Evolutionary conservation across 1,140 invertebrate species (phyloP).

Genomic region (Ridgeia piscesae): DNA sequence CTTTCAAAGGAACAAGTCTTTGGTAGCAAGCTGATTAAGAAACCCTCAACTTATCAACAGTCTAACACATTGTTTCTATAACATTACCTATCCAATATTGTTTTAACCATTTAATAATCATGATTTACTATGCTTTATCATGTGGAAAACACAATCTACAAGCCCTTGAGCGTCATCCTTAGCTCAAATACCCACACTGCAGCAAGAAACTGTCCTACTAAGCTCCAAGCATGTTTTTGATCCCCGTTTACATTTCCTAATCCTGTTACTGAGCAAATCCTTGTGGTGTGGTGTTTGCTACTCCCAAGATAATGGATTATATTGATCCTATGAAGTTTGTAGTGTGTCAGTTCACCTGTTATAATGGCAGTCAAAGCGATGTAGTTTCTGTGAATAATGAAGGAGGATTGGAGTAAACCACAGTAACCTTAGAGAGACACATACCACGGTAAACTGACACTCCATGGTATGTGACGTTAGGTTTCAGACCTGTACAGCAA

Average conservation of each 20-base stretch:
- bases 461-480: too few species aligned
- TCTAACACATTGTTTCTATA: not conserved
- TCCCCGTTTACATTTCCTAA: too few species aligned
- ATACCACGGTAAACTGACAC: too few species aligned
- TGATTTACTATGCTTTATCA: not conserved
- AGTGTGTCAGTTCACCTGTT: not conserved
- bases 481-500: too few species aligned
- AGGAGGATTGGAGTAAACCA: too few species aligned
- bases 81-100: not conserved
- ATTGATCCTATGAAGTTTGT: not conserved
- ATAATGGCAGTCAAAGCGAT: not conserved
- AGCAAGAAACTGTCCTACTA: not conserved
- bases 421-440: too few species aligned
- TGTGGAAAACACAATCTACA: not conserved
- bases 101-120: not conserved
- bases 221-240: not conserved
- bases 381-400: not conserved
- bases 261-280: not conserved
- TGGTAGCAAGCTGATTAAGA: not conserved
- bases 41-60: not conserved
- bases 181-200: not conserved
- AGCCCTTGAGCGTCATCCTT: not conserved
- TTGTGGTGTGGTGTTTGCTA: not conserved
- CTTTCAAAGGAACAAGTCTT: not conserved
- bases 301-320: not conserved